These are phyloP conservation scores for Falco naumanni DNA, from an alignment of 2,797 vertebrate species.

Conservation along the genomic window DNA sequence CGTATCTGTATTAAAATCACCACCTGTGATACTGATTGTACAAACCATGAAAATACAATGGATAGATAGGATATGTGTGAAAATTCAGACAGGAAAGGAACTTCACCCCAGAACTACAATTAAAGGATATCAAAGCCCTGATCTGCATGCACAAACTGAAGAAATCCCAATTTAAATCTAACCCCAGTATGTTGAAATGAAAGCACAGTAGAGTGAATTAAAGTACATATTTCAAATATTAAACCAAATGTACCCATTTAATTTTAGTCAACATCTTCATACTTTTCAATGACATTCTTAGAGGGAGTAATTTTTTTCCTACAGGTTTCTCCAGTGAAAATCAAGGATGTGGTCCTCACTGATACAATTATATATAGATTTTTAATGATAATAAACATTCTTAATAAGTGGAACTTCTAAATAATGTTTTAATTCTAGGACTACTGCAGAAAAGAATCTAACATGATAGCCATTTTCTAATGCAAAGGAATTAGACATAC, in stretches of 20 bases:
- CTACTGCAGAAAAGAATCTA: background rate
- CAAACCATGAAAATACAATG: background rate
- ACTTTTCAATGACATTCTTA: background rate
- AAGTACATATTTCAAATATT: background rate
- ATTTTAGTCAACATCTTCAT: background rate
- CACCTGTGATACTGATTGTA: background rate
- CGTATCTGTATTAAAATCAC: constrained; percentile 53
- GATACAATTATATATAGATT: background rate
- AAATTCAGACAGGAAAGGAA: constrained; percentile 44
- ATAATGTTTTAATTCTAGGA: background rate
- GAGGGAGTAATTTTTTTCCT: background rate
- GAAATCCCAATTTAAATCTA: background rate
- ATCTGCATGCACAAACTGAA: background rate
- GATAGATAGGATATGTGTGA: constrained; percentile 7
- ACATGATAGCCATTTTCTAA: background rate
- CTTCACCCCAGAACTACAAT: background rate
- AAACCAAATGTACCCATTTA: background rate
- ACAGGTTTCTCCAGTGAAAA: background rate
- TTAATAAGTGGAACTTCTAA: background rate
- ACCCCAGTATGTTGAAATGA: background rate
- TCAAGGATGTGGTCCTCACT: background rate
- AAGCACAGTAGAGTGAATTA: background rate
- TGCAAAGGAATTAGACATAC: background rate
- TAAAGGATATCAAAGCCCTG: background rate
- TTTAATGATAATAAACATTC: background rate